These are phyloP conservation scores for Euplagia quadripunctaria DNA, from an alignment of 2,888 invertebrate species.

Conservation along the genomic window DNA sequence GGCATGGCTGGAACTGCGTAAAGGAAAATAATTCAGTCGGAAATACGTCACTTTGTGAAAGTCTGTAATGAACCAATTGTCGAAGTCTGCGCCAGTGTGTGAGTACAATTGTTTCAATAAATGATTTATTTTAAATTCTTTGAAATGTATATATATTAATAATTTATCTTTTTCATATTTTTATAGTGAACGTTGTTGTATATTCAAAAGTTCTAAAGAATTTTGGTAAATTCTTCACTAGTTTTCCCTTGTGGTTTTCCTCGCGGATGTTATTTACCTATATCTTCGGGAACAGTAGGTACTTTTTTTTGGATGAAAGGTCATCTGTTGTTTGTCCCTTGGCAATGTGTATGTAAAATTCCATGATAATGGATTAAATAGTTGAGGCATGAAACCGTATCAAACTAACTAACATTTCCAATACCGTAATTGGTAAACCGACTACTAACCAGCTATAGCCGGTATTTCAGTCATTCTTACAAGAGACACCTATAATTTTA, in stretches of 20 bases:
- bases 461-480: too few relatives aligned
- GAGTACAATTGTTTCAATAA: not conserved
- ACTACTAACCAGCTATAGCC: too few relatives aligned
- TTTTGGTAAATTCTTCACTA: not conserved
- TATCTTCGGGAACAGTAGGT: too few relatives aligned
- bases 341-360: too few relatives aligned
- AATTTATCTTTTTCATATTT: not conserved
- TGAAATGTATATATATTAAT: not conserved
- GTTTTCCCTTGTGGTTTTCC: too few relatives aligned
- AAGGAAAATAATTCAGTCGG: not conserved
- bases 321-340: not conserved
- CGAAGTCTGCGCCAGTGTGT: not conserved
- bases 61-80: constrained; percentile 13
- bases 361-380: too few relatives aligned
- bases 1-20: not conserved
- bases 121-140: not conserved
- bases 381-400: too few relatives aligned
- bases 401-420: too few relatives aligned
- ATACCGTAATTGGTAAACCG: too few relatives aligned
- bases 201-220: not conserved
- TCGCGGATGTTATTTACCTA: too few relatives aligned
- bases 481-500: too few relatives aligned
- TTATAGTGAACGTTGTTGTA: not conserved
- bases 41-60: not conserved
- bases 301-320: too few relatives aligned